These are phyloP conservation scores for Gnathonemus longibarbis DNA, from an alignment of 2,113 vertebrate species.

Conservation along the genomic window DNA sequence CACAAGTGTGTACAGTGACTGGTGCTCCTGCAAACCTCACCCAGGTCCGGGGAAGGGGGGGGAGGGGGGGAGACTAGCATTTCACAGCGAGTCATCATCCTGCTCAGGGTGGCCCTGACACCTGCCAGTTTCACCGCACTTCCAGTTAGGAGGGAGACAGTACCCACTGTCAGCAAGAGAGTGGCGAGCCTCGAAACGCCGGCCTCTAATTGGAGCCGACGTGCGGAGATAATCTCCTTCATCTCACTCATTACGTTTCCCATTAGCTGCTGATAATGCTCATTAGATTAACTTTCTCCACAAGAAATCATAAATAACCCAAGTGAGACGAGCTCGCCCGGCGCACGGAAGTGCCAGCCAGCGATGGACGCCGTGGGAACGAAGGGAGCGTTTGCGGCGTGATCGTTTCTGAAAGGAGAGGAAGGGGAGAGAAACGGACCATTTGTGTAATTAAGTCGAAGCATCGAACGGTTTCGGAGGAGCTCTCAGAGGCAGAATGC, in stretches of 20 bases:
- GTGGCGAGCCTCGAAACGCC: conserved; percentile 53
- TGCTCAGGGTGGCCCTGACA: not conserved
- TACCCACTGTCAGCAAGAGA: conserved; percentile 33
- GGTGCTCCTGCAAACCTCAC: not conserved
- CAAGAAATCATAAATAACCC: conserved; percentile 26
- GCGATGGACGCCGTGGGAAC: conserved; percentile 13
- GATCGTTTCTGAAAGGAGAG: conserved; percentile 15
- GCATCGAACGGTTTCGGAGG: not conserved
- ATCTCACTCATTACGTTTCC: conserved; percentile 73
- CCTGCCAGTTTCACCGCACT: not conserved
- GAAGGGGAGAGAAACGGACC: not conserved
- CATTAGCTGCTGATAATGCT: conserved; percentile 69
- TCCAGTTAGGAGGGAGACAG: not conserved
- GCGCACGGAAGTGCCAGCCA: not conserved
- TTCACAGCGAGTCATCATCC: not conserved
- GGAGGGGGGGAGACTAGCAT: not conserved
- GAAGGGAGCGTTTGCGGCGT: no score
- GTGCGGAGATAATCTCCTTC: conserved; percentile 70
- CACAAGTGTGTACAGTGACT: not conserved
- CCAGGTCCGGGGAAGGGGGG: not conserved
- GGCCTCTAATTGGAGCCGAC: conserved; percentile 69
- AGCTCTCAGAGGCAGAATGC: not conserved
- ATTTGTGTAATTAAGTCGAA: not conserved
- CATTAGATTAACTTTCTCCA: conserved; percentile 70
- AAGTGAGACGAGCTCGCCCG: conserved; percentile 28